Conservation (phyloP, 2,797 vertebrate genomes). For the Aulostomus chinensis region DNA sequence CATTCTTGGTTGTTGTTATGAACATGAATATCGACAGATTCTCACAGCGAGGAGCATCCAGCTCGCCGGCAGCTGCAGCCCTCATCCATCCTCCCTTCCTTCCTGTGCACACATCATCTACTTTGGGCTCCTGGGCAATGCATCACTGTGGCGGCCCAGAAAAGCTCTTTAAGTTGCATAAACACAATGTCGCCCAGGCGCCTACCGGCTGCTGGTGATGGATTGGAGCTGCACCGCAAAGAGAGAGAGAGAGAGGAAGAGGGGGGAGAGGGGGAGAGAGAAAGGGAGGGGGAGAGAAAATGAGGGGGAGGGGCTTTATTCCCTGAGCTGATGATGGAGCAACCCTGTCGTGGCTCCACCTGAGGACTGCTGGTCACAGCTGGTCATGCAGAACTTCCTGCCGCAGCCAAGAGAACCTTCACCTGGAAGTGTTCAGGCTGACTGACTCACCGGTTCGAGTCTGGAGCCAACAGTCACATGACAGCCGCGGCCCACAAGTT, state of each 20-base stretch:
- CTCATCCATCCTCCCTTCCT: conserved; percentile 40
- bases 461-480: too few species aligned
- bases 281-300: too few species aligned
- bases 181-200: conserved; percentile 60
- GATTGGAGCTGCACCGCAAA: conserved; percentile 53
- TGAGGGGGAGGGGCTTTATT: too few species aligned
- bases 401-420: too few species aligned
- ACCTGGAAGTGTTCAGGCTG: too few species aligned
- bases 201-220: conserved; percentile 55
- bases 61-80: too few species aligned
- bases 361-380: too few species aligned
- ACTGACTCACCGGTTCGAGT: too few species aligned
- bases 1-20: conserved; percentile 21
- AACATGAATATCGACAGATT: conserved; percentile 49
- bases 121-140: conserved; percentile 49
- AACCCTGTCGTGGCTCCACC: too few species aligned
- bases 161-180: conserved; percentile 71
- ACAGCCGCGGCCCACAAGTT: too few species aligned
- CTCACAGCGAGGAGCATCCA: too few species aligned
- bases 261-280: conserved; percentile 18
- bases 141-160: conserved; percentile 61
- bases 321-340: conserved; percentile 34
- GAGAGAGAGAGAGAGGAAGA: conserved; percentile 7
- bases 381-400: too few species aligned
- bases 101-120: conserved; percentile 65